A percentile compares a stretch with the other conserved stretches of the same genome.
phyloP scores from a whole-genome alignment of 2,113 vertebrate species.

The Aegotheles bennettii region DNA sequence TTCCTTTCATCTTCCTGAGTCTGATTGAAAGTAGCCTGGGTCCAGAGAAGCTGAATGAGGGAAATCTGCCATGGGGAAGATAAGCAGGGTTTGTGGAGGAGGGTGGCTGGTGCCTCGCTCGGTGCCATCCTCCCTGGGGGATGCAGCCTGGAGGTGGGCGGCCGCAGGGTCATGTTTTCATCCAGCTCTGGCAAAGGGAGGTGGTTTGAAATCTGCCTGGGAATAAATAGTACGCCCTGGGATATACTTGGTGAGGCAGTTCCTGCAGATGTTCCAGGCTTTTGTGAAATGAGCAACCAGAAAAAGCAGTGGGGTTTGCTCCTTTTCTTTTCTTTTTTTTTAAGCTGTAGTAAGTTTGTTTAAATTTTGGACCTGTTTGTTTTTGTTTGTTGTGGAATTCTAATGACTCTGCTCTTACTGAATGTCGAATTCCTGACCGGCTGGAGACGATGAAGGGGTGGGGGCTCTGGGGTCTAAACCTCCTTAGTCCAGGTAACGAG shows the following conservation, averaged over 20 bases:
- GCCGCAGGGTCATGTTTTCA: not conserved
- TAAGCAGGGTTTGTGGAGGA: not conserved
- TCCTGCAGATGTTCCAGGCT: not conserved
- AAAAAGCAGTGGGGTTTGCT: not conserved
- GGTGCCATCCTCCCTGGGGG: not conserved
- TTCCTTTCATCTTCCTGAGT: not conserved
- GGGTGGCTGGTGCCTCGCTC: rapidly evolving
- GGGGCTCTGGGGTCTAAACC: not conserved
- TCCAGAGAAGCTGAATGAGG: not conserved
- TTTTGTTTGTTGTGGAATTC: not conserved
- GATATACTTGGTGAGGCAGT: not conserved
- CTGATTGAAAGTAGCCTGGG: not conserved
- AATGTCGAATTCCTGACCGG: not conserved
- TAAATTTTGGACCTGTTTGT: not conserved
- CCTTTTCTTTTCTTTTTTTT: not conserved
- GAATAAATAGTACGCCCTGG: not conserved
- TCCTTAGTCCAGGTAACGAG: not conserved
- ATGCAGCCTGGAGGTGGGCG: not conserved
- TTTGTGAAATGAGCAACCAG: not conserved
- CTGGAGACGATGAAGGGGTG: not conserved
- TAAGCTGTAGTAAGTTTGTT: not conserved
- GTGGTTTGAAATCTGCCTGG: not conserved
- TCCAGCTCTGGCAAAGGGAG: slow-evolving; percentile 4
- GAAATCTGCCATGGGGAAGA: not conserved
- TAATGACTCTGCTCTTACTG: not conserved